Evolutionary conservation across 2,888 invertebrate species (phyloP).

Genomic region (Hydrotaea diabolus): DNA sequence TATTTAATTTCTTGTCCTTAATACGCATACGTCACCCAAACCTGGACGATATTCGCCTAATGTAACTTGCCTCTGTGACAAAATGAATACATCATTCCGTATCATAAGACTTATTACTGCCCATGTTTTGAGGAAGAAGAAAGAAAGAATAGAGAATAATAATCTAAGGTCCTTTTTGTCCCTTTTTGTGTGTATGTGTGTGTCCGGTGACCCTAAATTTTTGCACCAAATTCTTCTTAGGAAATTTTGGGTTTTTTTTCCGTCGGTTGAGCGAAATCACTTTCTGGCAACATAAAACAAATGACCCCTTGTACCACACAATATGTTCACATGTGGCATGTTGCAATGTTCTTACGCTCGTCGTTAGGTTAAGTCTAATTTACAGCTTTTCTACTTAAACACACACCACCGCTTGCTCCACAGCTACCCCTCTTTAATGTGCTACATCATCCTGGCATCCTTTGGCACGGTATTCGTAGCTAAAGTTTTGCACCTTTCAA

Average conservation of each 20-base stretch:
- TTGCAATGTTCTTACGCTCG: slow-evolving; percentile 54
- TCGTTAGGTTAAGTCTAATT: slow-evolving; percentile 68
- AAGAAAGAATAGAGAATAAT: background rate
- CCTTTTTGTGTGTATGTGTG: background rate
- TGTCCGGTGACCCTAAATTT: background rate
- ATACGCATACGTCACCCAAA: background rate
- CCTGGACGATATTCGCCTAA: background rate
- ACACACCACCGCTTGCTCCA: slow-evolving; percentile 36
- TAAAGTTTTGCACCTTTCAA: background rate
- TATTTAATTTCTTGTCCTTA: background rate
- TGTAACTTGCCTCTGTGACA: background rate
- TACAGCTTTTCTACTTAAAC: slow-evolving; percentile 67
- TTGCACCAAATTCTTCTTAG: background rate
- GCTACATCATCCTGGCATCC: slow-evolving; percentile 22
- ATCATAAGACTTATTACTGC: background rate
- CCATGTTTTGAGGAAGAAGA: background rate
- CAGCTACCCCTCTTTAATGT: background rate
- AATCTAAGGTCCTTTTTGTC: background rate
- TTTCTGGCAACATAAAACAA: slow-evolving; percentile 64
- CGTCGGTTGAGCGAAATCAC: background rate
- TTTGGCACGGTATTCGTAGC: slow-evolving; percentile 10
- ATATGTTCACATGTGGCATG: slow-evolving; percentile 70
- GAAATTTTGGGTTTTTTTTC: background rate
- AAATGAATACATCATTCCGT: background rate
- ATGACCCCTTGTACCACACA: slow-evolving; percentile 69